Evolutionary conservation across 2,888 invertebrate genomes (phyloP), one percentile per base, ranked within the genome.

Genomic region (Rhorus exstirpatorius): DNA sequence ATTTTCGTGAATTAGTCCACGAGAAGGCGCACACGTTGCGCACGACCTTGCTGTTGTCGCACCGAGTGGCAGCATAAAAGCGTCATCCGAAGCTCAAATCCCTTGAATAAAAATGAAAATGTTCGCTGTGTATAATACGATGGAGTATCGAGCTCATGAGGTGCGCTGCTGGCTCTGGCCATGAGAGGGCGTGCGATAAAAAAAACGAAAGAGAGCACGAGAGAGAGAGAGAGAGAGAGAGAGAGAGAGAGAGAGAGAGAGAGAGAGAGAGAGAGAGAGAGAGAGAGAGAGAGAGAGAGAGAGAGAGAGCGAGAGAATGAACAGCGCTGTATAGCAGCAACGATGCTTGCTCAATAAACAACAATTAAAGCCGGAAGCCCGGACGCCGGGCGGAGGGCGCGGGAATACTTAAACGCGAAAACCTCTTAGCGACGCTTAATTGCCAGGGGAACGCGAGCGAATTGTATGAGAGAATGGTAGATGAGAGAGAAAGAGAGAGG

Each of bases 381-480:
- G 65, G 67, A 75, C 78, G 81, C 81, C 8, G 63, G 65, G 70
- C 21, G 10, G 55, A 65, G 72, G 49, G 74, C 76, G 76, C 80
- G 80, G 77, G 77, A 84, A 71, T 86, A 49, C 83, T 85, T 83
- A 88, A 87, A 87, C 86, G 87, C 83, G 85, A 84, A 83, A 86
- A 85, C 86, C 89, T 88, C 87, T 88, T 87, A 89, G 88, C 85
- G 86, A 81, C 85, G 88, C 86, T 89, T 89, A 89, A 88, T 89
- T 88, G 88, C 87, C 86, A 79, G 61, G 74, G 79, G 79, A 83
- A 86, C 79, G 70, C 74, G 72, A 79, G 80, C 65, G 83, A 74
- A 74, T 49, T 51, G 58, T 58, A 53, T 49, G 60, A 35, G 71
- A 65, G 79, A 75, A 79, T 75, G 81, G 71, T 67, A 63, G 77